Conservation (phyloP, 2,888 invertebrate species). For the Spodoptera littoralis region DNA sequence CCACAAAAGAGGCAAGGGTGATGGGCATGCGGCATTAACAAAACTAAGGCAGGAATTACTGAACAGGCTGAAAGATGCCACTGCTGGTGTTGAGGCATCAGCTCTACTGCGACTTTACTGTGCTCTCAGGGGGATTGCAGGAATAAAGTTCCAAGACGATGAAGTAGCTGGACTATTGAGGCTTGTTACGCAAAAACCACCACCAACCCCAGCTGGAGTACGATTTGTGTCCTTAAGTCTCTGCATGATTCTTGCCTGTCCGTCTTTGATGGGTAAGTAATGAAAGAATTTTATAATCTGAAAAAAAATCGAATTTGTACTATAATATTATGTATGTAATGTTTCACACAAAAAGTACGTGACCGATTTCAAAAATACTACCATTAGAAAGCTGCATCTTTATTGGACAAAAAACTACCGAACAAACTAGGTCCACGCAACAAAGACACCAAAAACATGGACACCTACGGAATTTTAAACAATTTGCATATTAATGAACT, state of each 20-base stretch:
- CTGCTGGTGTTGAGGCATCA: slow-evolving; percentile 95
- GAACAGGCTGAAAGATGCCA: slow-evolving; percentile 91
- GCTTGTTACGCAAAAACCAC: slow-evolving; percentile 95
- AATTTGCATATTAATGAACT: too few relatives aligned
- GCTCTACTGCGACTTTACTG: slow-evolving; percentile 96
- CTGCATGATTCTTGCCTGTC: slow-evolving; percentile 98
- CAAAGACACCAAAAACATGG: too few relatives aligned
- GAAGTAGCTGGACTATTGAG: slow-evolving; percentile 95
- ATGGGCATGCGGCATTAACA: slow-evolving; percentile 90
- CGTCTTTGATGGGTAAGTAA: slow-evolving; percentile 92
- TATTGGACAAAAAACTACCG: too few relatives aligned
- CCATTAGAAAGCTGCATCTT: too few relatives aligned
- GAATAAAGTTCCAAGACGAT: slow-evolving; percentile 97
- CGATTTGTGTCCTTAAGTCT: slow-evolving; percentile 97
- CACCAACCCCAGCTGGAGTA: slow-evolving; percentile 96
- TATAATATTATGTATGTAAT: too few relatives aligned
- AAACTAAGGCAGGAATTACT: slow-evolving; percentile 94
- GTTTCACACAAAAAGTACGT: too few relatives aligned
- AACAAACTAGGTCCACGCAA: too few relatives aligned
- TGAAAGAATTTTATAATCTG: too few relatives aligned
- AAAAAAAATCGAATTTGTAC: too few relatives aligned
- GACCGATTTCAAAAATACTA: too few relatives aligned
- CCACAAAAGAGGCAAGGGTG: slow-evolving; percentile 94
- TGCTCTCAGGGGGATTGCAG: slow-evolving; percentile 97
- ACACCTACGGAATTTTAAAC: too few relatives aligned